Percentiles rank a stretch among this genome's conserved stretches.
Conservation (phyloP, 2,888 invertebrate species). For the Seladonia tumulorum region DNA sequence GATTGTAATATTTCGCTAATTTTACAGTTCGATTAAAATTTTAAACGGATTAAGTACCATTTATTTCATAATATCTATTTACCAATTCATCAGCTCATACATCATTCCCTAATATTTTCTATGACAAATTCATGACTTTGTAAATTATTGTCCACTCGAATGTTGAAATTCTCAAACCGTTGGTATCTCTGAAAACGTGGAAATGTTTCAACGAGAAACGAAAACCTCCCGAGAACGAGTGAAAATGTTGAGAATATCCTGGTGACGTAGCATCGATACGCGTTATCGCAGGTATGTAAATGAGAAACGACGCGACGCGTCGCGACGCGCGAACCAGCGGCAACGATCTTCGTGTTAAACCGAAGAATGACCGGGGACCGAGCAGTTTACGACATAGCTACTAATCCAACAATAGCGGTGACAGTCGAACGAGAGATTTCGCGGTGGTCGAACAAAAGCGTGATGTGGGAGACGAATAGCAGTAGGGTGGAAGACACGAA, state of each 20-base stretch:
- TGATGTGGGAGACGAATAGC: slow-evolving; percentile 57
- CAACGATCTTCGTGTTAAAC: slow-evolving; percentile 38
- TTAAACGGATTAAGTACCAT: slow-evolving; percentile 7
- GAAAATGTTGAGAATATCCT: neutral
- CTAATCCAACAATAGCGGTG: slow-evolving; percentile 53
- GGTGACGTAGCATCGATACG: neutral
- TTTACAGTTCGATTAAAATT: neutral
- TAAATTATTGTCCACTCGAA: neutral
- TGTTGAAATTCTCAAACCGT: neutral
- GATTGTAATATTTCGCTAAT: neutral
- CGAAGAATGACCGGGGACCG: slow-evolving; percentile 39
- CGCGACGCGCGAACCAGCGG: neutral
- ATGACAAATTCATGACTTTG: neutral
- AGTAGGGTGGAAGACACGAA: slow-evolving; percentile 60
- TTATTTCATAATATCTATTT: neutral
- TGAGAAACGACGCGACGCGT: slow-evolving; percentile 6
- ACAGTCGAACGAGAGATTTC: slow-evolving; percentile 59
- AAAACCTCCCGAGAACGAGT: neutral
- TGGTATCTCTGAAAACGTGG: too few relatives aligned
- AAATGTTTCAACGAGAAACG: too few relatives aligned
- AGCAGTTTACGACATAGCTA: slow-evolving; percentile 51
- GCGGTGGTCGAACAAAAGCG: slow-evolving; percentile 61
- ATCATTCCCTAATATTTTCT: neutral
- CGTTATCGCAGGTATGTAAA: slow-evolving; percentile 11
- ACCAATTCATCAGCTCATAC: neutral